These are phyloP conservation scores for Cyclargus thomasi DNA, from an alignment of 1,140 invertebrate genomes.

Conservation along the genomic window DNA sequence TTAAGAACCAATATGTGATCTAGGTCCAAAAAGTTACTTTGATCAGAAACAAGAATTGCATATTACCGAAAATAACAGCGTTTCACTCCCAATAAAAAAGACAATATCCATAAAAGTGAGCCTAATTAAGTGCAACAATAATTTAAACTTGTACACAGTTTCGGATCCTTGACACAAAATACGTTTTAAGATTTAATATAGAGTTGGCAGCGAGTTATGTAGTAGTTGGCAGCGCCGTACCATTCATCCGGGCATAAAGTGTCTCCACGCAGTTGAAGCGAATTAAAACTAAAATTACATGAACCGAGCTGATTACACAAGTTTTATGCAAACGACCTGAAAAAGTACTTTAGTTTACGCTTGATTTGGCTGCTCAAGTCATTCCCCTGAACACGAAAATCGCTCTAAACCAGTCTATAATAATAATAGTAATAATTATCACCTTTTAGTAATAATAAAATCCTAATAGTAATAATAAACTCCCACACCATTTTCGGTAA, in stretches of 20 bases:
- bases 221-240: constrained; percentile 18
- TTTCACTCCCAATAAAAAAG: background rate
- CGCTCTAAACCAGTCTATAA: too few relatives aligned
- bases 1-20: too few relatives aligned
- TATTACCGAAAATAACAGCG: background rate
- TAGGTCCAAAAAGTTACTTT: too few relatives aligned
- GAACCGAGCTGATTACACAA: constrained; percentile 8
- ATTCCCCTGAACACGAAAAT: too few relatives aligned
- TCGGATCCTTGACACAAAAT: constrained; percentile 23
- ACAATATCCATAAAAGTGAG: constrained; percentile 1
- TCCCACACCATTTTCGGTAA: too few relatives aligned
- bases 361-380: too few relatives aligned
- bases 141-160: constrained; percentile 14
- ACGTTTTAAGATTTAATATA: constrained; percentile 29
- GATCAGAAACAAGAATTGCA: too few relatives aligned
- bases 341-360: background rate
- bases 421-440: too few relatives aligned
- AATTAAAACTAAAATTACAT: constrained; percentile 16
- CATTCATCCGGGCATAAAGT: constrained; percentile 13
- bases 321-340: background rate
- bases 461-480: too few relatives aligned
- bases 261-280: constrained; percentile 14
- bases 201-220: constrained; percentile 29
- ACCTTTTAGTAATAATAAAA: too few relatives aligned
- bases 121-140: constrained; percentile 13